Evolutionary conservation across 2,888 invertebrate species (phyloP).

Genomic region (Idaea biselata): DNA sequence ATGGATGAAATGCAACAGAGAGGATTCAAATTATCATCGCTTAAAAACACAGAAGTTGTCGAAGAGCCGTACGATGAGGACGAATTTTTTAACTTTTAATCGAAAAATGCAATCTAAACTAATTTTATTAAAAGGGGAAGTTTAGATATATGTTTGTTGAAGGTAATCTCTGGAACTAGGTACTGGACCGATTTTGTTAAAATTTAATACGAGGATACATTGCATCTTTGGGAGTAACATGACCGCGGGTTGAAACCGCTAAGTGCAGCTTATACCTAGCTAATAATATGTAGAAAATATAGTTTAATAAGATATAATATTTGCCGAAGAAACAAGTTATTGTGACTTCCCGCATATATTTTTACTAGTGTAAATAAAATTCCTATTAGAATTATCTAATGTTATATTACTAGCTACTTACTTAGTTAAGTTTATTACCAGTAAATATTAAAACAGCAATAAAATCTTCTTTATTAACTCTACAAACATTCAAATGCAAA

Average conservation of each 20-base stretch:
- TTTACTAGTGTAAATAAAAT: neutral
- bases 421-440: neutral
- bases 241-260: no score
- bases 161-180: no score
- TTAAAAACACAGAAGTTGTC: conserved; percentile 40
- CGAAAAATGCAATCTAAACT: neutral
- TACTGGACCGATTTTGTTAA: no score
- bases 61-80: conserved; percentile 62
- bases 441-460: neutral
- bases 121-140: no score
- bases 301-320: neutral
- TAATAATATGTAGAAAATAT: neutral
- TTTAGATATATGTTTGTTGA: no score
- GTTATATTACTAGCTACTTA: neutral
- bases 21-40: conserved; percentile 67
- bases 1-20: conserved; percentile 81
- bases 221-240: no score
- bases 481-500: neutral
- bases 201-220: no score
- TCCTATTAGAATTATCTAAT: neutral
- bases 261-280: no score
- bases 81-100: conserved; percentile 72
- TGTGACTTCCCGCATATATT: neutral
- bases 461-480: neutral
- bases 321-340: neutral